Conservation (phyloP, 2,888 invertebrate genomes). For the Rotaria sp. region DNA sequence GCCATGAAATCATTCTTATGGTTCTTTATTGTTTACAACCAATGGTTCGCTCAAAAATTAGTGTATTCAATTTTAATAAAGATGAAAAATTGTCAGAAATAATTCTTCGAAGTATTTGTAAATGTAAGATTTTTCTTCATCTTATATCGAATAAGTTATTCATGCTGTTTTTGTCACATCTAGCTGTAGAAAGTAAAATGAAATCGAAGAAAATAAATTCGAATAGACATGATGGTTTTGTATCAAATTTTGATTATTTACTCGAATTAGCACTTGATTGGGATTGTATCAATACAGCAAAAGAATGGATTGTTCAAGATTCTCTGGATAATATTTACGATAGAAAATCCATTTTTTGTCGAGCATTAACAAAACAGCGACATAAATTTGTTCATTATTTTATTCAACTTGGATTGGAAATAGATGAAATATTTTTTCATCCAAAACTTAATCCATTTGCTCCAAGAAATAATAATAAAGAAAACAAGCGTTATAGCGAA, state of each 20-base stretch:
- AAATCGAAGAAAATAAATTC: neutral
- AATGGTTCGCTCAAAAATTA: neutral
- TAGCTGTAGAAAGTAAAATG: neutral
- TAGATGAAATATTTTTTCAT: constrained; percentile 6
- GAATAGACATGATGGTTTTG: neutral
- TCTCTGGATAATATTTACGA: neutral
- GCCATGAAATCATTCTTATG: neutral
- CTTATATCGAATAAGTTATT: neutral
- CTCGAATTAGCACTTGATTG: neutral
- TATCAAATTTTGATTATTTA: neutral
- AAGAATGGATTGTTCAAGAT: constrained; percentile 16
- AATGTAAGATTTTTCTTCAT: neutral
- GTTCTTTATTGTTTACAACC: neutral
- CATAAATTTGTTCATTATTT: constrained; percentile 2
- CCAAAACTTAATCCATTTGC: neutral
- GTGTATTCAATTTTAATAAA: neutral
- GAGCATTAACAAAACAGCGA: neutral
- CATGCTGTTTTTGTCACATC: neutral
- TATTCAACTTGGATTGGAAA: neutral
- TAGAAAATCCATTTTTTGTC: neutral
- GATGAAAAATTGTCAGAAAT: neutral
- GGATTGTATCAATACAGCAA: neutral
- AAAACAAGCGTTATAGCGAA: neutral
- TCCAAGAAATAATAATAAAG: neutral
- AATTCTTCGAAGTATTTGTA: neutral